Conservation (phyloP, 2,797 vertebrate species). For the Amblyraja radiata region DNA sequence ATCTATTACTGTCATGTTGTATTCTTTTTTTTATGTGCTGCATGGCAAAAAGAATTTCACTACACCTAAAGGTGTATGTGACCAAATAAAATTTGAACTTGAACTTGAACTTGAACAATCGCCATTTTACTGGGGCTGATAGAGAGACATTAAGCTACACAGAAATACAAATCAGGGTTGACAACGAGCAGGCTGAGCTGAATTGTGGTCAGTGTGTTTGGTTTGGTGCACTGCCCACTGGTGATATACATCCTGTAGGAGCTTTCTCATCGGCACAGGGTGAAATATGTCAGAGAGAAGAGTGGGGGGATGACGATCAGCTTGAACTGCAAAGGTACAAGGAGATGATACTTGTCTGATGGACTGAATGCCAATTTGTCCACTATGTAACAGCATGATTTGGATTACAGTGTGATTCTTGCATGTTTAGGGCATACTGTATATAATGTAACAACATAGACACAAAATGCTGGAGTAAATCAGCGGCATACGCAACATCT, state of each 20-base stretch:
- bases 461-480: too few species aligned
- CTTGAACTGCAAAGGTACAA: not conserved
- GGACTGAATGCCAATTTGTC: not conserved
- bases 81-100: too few species aligned
- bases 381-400: not conserved
- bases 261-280: not conserved
- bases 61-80: too few species aligned
- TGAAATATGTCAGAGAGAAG: not conserved
- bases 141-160: not conserved
- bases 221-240: not conserved
- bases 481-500: too few species aligned
- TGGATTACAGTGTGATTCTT: not conserved
- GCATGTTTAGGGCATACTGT: not conserved
- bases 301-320: not conserved
- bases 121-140: not conserved
- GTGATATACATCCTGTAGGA: not conserved
- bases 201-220: not conserved
- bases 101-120: too few species aligned
- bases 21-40: too few species aligned
- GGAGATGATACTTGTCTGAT: not conserved
- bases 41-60: too few species aligned
- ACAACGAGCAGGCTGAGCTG: not conserved
- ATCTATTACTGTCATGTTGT: too few species aligned
- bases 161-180: not conserved
- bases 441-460: not conserved